Evolutionary conservation across 2,797 vertebrate species (phyloP), one percentile per base, ranked within the genome.

Genomic region (Pampus argenteus): DNA sequence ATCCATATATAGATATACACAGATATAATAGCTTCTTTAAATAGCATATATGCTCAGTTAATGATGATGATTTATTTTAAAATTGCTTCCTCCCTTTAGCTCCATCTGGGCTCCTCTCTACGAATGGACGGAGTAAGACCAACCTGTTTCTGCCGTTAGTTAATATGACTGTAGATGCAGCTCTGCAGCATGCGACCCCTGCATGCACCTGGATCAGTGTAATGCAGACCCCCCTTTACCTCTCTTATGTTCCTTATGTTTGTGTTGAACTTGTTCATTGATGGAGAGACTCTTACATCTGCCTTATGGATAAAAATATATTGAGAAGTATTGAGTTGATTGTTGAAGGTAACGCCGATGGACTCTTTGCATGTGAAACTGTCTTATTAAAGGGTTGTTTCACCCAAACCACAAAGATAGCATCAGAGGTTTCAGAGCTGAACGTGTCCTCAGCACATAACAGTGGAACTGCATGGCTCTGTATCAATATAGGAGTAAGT

Each of bases 121-220:
- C 77, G 75, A 73, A 72, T 86, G 76, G 85, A 86, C 29, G 82
- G 84, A 68, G 86, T 89, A 88, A 89, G 86, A 80, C 15, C 22
- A 66, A 76, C 28, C 40, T 50, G 51, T n/a, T 62, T 66, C 58
- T 44, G 17, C 22, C 10, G 1, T 71, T 38, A n/a, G 25, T 52
- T 6, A 13, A 14, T 49, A 36, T 61, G 51, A 59, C 45, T 31
- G 55, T 72, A 22, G 50, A 64, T 60, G 42, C 49, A 66, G 47
- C 34, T 28, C 29, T 78, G 79, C 78, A 88, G 81, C 82, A 71
- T 71, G 72, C 64, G 23, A 15, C 60, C 68, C 63, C 56, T 75
- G 85, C 84, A 88, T 83, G 82, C 60, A 42, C 23, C 63, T 22
- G 18, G 0, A 61, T 50, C 51, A 64, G 17, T n/a, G 42, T 51